Evolutionary conservation across 2,797 vertebrate genomes (phyloP).

Genomic region (Pteronotus mesoamericanus): DNA sequence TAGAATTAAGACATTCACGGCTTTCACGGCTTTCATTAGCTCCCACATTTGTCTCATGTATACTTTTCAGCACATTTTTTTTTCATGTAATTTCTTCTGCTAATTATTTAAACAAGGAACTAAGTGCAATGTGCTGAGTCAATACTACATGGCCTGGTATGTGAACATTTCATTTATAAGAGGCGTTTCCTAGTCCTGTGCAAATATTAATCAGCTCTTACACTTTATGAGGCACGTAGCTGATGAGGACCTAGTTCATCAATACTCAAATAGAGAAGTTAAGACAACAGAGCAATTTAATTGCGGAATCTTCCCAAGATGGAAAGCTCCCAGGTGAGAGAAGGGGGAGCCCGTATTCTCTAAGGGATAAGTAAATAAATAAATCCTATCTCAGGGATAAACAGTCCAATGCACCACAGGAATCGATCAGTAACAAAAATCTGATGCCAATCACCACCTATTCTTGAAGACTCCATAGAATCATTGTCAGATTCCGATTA

Average conservation of each 20-base stretch:
- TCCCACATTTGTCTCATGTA: neutral
- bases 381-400: neutral
- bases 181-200: neutral
- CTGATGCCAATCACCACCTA: neutral
- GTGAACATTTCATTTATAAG: neutral
- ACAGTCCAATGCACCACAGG: neutral
- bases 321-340: neutral
- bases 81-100: neutral
- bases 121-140: neutral
- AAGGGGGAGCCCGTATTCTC: neutral
- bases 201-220: constrained; percentile 32
- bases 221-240: neutral
- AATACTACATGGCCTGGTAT: neutral
- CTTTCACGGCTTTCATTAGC: neutral
- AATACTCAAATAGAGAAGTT: neutral
- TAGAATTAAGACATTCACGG: neutral
- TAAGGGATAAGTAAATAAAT: neutral
- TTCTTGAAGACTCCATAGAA: neutral
- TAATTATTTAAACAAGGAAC: constrained; percentile 52
- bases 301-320: neutral
- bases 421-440: neutral
- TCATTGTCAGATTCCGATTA: neutral
- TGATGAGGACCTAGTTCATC: neutral
- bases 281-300: neutral
- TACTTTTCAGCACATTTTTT: neutral